These are phyloP conservation scores for Notodonta ziczac DNA, from an alignment of 2,888 invertebrate species.

Conservation along the genomic window DNA sequence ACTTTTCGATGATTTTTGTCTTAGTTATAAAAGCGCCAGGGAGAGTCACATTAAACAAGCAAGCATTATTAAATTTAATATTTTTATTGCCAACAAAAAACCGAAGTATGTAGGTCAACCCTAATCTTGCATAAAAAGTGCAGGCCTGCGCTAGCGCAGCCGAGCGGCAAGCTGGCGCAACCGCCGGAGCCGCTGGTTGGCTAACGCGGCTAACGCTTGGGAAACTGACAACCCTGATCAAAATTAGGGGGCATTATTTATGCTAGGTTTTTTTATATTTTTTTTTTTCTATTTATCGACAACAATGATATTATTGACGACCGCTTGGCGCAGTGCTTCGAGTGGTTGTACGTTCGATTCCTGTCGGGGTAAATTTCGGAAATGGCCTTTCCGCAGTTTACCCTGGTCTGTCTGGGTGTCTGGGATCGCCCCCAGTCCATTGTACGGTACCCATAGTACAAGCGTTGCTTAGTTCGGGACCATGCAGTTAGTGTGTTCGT, in stretches of 20 bases:
- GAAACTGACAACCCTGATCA: constrained; percentile 37
- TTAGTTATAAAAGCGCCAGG: neutral
- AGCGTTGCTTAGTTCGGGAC: too few relatives aligned
- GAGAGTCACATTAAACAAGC: neutral
- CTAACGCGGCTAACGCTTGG: constrained; percentile 34
- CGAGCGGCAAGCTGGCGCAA: constrained; percentile 36
- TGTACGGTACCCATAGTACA: too few relatives aligned
- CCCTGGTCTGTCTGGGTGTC: too few relatives aligned
- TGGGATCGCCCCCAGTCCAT: too few relatives aligned
- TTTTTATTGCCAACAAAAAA: constrained; percentile 2
- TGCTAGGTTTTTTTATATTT: neutral
- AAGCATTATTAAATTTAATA: neutral
- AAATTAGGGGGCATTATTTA: constrained; percentile 4
- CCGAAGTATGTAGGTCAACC: constrained; percentile 41
- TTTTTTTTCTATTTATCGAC: too few relatives aligned
- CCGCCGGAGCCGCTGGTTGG: constrained; percentile 23
- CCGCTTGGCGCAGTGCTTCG: too few relatives aligned
- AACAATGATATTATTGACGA: too few relatives aligned
- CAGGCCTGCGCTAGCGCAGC: constrained; percentile 31
- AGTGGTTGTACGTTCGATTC: too few relatives aligned
- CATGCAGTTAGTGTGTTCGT: too few relatives aligned
- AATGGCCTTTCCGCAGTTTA: too few relatives aligned
- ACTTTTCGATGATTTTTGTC: too few relatives aligned
- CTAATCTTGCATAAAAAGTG: constrained; percentile 45
- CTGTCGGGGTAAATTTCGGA: too few relatives aligned